phyloP scores from a whole-genome alignment of 1,140 invertebrate genomes.

The Hyles euphorbiae region DNA sequence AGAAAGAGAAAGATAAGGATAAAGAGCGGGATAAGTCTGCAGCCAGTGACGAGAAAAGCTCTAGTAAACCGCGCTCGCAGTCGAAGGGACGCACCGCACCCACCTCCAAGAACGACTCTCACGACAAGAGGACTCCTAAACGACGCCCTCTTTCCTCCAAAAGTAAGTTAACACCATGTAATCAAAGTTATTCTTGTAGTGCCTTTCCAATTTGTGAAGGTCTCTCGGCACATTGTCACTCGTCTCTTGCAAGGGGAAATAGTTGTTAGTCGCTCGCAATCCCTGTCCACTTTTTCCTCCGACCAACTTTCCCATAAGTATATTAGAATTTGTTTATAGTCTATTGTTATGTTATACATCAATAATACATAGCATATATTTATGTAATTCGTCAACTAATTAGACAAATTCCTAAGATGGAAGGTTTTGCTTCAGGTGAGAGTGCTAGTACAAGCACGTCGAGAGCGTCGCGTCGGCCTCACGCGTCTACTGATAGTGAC shows the following conservation, averaged over 20 bases:
- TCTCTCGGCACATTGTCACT: too few relatives aligned
- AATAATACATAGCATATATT: too few relatives aligned
- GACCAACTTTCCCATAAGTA: too few relatives aligned
- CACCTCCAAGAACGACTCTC: conserved; percentile 46
- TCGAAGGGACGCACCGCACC: conserved; percentile 52
- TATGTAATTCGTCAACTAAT: too few relatives aligned
- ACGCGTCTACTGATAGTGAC: conserved; percentile 63
- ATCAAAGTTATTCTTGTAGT: not conserved
- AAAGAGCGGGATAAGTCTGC: conserved; percentile 39
- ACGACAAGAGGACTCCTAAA: conserved; percentile 58
- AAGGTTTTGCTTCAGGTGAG: conserved; percentile 30
- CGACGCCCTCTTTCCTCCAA: conserved; percentile 51
- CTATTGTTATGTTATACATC: too few relatives aligned
- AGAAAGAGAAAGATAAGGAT: conserved; percentile 44
- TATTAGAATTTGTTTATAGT: too few relatives aligned
- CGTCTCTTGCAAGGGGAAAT: too few relatives aligned
- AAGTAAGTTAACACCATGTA: conserved; percentile 35
- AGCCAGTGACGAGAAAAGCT: conserved; percentile 50
- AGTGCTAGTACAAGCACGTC: conserved; percentile 34
- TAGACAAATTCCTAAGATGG: too few relatives aligned
- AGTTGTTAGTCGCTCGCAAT: too few relatives aligned
- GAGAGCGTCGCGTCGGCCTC: conserved; percentile 53
- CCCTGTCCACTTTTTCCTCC: too few relatives aligned
- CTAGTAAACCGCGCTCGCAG: conserved; percentile 51
- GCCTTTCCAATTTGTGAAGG: too few relatives aligned